phyloP scores from a whole-genome alignment of 2,888 invertebrate species.

The Uropetala carovei region DNA sequence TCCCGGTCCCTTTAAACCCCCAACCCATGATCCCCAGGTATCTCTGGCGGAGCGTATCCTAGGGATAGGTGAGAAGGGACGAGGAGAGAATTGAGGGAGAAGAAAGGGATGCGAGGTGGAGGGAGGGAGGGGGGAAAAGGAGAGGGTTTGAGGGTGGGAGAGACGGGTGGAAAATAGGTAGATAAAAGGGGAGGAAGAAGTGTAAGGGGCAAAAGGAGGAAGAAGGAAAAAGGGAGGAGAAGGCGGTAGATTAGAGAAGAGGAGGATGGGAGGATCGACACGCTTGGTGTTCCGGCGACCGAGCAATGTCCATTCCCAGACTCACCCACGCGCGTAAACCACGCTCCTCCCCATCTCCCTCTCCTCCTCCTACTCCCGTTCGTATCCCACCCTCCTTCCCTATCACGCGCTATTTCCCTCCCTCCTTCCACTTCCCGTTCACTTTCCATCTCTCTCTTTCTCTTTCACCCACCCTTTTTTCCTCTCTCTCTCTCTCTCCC shows the following conservation, averaged over 20 bases:
- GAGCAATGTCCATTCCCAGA: not conserved
- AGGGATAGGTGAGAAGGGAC: too few relatives aligned
- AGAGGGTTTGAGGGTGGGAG: too few relatives aligned
- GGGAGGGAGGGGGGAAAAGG: not conserved
- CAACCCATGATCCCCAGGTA: conserved; percentile 12
- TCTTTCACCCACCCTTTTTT: not conserved
- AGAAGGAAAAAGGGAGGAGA: not conserved
- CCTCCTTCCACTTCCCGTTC: not conserved
- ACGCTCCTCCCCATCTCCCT: not conserved
- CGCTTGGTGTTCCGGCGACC: not conserved
- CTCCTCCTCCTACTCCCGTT: not conserved
- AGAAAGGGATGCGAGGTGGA: not conserved
- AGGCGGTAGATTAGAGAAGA: not conserved
- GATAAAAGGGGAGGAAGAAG: too few relatives aligned
- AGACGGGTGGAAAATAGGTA: not conserved
- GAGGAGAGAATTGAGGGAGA: not conserved
- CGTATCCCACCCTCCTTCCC: not conserved
- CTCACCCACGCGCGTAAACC: not conserved
- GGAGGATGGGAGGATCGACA: not conserved
- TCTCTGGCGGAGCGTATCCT: too few relatives aligned
- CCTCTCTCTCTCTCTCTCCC: not conserved
- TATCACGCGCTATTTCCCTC: not conserved
- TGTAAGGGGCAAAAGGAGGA: not conserved
- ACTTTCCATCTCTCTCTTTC: not conserved
- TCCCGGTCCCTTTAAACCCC: not conserved